phyloP scores from a whole-genome alignment of 1,140 invertebrate species.

The Trichogramma pretiosum region DNA sequence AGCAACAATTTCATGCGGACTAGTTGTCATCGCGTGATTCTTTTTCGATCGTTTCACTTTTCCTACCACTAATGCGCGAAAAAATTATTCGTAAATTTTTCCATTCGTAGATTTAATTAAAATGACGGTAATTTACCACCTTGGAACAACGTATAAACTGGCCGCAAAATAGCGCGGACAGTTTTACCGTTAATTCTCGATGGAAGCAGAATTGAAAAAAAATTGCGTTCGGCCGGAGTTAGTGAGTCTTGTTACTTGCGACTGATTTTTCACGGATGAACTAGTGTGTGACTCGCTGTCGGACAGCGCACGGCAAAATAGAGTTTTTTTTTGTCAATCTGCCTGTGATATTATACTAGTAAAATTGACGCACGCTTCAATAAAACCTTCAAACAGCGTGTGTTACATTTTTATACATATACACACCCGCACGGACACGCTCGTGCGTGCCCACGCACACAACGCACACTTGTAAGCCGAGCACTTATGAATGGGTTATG shows the following conservation, averaged over 20 bases:
- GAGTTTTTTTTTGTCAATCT: slow-evolving; percentile 2
- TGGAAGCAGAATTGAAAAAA: slow-evolving; percentile 4
- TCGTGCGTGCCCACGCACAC: neutral
- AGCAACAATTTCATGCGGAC: no score
- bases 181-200: slow-evolving; percentile 11
- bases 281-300: no score
- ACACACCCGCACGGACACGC: neutral
- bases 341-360: slow-evolving; percentile 1
- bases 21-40: no score
- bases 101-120: slow-evolving; percentile 17
- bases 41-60: no score
- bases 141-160: no score
- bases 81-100: no score
- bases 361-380: neutral
- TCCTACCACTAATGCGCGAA: no score
- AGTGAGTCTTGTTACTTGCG: neutral
- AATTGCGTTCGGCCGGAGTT: neutral
- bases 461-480: no score
- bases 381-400: neutral
- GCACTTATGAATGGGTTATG: no score
- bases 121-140: slow-evolving; percentile 15
- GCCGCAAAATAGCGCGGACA: no score
- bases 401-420: neutral
- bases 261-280: slow-evolving; percentile 9
- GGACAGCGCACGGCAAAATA: no score